phyloP scores from a whole-genome alignment of 2,888 invertebrate species.

The Rhagium mordax region DNA sequence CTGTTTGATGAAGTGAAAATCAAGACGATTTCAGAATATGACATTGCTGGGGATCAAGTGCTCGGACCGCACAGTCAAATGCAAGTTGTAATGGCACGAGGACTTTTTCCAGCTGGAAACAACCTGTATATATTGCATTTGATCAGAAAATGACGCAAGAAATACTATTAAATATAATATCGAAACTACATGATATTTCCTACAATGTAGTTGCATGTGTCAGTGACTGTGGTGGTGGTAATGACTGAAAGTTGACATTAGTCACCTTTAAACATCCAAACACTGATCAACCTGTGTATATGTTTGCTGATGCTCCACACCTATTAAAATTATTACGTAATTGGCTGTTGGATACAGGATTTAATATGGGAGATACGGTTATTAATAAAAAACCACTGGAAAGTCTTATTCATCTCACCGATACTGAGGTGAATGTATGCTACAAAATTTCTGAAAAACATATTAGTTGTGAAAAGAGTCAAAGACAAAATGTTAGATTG shows the following conservation, averaged over 20 bases:
- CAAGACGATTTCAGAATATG: conserved; percentile 21
- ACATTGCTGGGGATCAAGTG: conserved; percentile 49
- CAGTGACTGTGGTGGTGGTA: conserved; percentile 49
- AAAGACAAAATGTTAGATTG: conserved; percentile 30
- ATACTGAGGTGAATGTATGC: conserved; percentile 13
- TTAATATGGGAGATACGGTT: neutral
- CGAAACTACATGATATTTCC: neutral
- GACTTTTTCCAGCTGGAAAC: conserved; percentile 51
- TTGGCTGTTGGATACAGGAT: conserved; percentile 38
- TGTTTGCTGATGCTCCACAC: conserved; percentile 32
- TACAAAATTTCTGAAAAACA: conserved; percentile 12
- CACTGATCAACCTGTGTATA: conserved; percentile 37
- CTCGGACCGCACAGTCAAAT: conserved; percentile 40
- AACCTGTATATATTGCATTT: conserved; percentile 54
- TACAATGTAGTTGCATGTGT: conserved; percentile 50
- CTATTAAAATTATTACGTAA: conserved; percentile 35
- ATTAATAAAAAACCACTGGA: conserved; percentile 3
- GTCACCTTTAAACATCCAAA: conserved; percentile 40
- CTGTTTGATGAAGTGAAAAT: conserved; percentile 43
- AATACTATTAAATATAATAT: conserved; percentile 24
- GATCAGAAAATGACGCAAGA: conserved; percentile 56
- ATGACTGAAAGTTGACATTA: conserved; percentile 29
- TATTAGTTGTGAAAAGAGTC: conserved; percentile 30
- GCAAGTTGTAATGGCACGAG: conserved; percentile 48
- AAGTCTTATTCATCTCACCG: neutral